Percentiles rank a stretch among this genome's conserved stretches.
These are phyloP conservation scores for Balanococcus diminutus DNA, from an alignment of 2,888 invertebrate genomes.

Conservation along the genomic window DNA sequence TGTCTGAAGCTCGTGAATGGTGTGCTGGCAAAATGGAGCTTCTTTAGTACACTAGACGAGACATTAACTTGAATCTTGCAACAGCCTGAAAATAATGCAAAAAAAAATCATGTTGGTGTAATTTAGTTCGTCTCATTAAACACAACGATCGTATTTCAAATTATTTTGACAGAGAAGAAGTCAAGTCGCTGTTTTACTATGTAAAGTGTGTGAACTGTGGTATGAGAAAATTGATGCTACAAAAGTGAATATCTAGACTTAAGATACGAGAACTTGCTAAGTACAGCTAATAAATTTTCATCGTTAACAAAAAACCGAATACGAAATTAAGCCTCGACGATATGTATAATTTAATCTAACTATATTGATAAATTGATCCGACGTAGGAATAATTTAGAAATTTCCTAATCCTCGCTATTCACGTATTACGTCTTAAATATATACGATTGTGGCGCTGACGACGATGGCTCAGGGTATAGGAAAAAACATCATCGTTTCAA, in stretches of 20 bases:
- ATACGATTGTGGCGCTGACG: background rate
- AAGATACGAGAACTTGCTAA: background rate
- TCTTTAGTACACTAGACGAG: too few relatives aligned
- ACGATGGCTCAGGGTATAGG: too few relatives aligned
- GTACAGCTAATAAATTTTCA: slow-evolving; percentile 7
- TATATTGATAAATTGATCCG: background rate
- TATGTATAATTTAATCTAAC: background rate
- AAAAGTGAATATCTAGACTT: background rate
- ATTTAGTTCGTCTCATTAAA: slow-evolving; percentile 26
- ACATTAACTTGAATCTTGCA: background rate
- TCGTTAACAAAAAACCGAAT: background rate
- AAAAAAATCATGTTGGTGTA: background rate
- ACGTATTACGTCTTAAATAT: background rate
- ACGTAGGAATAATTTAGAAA: background rate
- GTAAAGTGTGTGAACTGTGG: background rate
- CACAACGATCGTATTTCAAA: slow-evolving; percentile 5
- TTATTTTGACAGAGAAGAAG: background rate
- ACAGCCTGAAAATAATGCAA: background rate
- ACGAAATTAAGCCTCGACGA: slow-evolving; percentile 4
- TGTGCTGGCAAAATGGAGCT: too few relatives aligned
- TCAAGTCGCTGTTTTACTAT: too few relatives aligned
- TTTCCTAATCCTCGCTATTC: background rate
- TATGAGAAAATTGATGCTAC: background rate
- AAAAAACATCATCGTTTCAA: background rate
- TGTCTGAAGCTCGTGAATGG: too few relatives aligned